A percentile compares a stretch with the other conserved stretches of the same genome.
Evolutionary conservation across 2,797 vertebrate species (phyloP).

Genomic region (Atherinosoma microstoma): DNA sequence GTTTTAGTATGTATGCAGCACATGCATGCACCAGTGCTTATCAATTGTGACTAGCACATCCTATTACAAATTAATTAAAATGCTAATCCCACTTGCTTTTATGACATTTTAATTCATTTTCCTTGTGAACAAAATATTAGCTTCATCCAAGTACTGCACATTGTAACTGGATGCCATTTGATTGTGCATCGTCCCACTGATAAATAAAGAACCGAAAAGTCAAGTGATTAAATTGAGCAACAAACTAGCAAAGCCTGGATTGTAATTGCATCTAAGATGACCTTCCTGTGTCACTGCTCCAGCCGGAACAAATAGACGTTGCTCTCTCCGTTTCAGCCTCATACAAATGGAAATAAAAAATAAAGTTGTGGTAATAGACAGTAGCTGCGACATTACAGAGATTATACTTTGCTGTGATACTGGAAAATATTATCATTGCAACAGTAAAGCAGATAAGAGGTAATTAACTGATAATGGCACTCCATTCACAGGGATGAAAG

Average conservation of each 20-base stretch:
- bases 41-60: neutral
- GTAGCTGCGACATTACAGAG: conserved; percentile 41
- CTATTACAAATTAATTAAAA: conserved; percentile 56
- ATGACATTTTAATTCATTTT: conserved; percentile 27
- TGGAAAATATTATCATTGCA: conserved; percentile 67
- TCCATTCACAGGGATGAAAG: conserved; percentile 67
- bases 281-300: conserved; percentile 55
- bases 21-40: neutral
- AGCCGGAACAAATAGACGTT: conserved; percentile 39
- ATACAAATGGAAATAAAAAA: conserved; percentile 30
- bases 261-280: conserved; percentile 55
- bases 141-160: conserved; percentile 21
- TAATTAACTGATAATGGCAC: conserved; percentile 80
- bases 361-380: conserved; percentile 45
- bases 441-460: conserved; percentile 69
- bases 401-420: conserved; percentile 53
- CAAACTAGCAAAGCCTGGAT: conserved; percentile 37
- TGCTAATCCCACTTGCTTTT: conserved; percentile 53
- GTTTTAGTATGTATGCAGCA: neutral
- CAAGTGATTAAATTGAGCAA: conserved; percentile 56
- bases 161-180: conserved; percentile 40
- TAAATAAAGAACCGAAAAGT: conserved; percentile 60
- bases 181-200: conserved; percentile 40
- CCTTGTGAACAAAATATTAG: conserved; percentile 35
- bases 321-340: conserved; percentile 18